Evolutionary conservation across 1,140 invertebrate genomes (phyloP), one percentile per base, ranked within the genome.

Genomic region (Colletes latitarsis): DNA sequence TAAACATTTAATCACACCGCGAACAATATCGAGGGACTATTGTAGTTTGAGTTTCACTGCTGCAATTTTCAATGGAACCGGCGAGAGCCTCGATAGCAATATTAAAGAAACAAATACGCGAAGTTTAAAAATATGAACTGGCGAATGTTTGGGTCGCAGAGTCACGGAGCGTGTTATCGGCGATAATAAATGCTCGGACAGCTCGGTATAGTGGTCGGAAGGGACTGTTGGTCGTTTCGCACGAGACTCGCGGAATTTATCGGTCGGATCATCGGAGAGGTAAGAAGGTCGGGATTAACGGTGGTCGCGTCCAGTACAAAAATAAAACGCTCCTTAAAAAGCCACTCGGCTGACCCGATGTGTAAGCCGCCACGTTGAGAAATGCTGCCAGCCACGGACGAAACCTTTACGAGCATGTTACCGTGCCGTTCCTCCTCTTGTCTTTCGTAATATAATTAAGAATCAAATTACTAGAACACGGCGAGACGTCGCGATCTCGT

Each of bases 301-400:
- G 84, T 85, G 84, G 84, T 85, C 84, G 84, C 68, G 73, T 85
- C 83, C 84, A 85, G 84, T 70, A 85, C 79, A 71, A 85, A 85
- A 85, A 85, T 85, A 85, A 85, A 85, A 85, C 79, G 84, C 84
- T 85, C 83, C 84, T 85, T 85, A 85, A 85, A 85, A 85, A 85
- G 84, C 77, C 83, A 76, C 83, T 83, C 63, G 60, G 58, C 66
- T 81, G 67, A 72, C 71, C 77, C 73, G 55, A 71, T 69, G 53
- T 84, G 64, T 77, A 63, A 77, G 69, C 60, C 39, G 77, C 62
- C 70, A 69, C 71, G 82, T 68, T 76, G 79, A 85, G 85, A 85
- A 85, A 85, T 82, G 83, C 64, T 70, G 52, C 69, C 62, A 77
- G 78, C 84, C 52, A 15, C 15, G 15, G 14, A 66, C 78, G 71